A percentile compares a stretch with the other conserved stretches of the same genome.
Evolutionary conservation across 2,888 invertebrate species (phyloP).

Genomic region (Acholoe squamosa): DNA sequence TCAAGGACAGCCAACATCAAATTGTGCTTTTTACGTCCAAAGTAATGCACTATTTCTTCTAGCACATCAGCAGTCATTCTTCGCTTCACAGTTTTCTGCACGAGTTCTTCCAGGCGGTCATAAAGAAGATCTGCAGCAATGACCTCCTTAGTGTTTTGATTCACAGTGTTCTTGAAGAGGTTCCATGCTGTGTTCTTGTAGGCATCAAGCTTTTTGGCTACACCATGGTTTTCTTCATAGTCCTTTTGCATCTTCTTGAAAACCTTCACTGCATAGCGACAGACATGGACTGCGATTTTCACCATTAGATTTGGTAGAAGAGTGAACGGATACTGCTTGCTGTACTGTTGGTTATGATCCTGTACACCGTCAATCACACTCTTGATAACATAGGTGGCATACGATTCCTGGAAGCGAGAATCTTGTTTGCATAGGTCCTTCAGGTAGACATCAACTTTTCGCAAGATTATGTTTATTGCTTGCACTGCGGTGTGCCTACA

Average conservation of each 20-base stretch:
- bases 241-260: slow-evolving; percentile 51
- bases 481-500: slow-evolving; percentile 7
- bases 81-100: slow-evolving; percentile 24
- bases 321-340: neutral
- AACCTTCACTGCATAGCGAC: slow-evolving; percentile 14
- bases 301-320: slow-evolving; percentile 58
- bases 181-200: slow-evolving; percentile 44
- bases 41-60: slow-evolving; percentile 33
- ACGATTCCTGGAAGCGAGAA: slow-evolving; percentile 22
- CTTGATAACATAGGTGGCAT: slow-evolving; percentile 44
- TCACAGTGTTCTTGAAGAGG: slow-evolving; percentile 38
- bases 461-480: slow-evolving; percentile 25
- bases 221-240: slow-evolving; percentile 50
- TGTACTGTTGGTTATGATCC: slow-evolving; percentile 33
- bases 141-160: slow-evolving; percentile 8
- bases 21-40: slow-evolving; percentile 29
- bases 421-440: slow-evolving; percentile 40
- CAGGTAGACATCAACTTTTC: slow-evolving; percentile 39
- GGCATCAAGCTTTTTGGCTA: slow-evolving; percentile 9
- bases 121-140: slow-evolving; percentile 44
- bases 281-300: slow-evolving; percentile 32
- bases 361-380: slow-evolving; percentile 55
- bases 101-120: neutral
- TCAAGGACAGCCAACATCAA: slow-evolving; percentile 44
- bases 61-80: slow-evolving; percentile 19